Evolutionary conservation across 1,140 invertebrate species (phyloP), one percentile per base, ranked within the genome.

Genomic region (Temnothorax longispinosus): DNA sequence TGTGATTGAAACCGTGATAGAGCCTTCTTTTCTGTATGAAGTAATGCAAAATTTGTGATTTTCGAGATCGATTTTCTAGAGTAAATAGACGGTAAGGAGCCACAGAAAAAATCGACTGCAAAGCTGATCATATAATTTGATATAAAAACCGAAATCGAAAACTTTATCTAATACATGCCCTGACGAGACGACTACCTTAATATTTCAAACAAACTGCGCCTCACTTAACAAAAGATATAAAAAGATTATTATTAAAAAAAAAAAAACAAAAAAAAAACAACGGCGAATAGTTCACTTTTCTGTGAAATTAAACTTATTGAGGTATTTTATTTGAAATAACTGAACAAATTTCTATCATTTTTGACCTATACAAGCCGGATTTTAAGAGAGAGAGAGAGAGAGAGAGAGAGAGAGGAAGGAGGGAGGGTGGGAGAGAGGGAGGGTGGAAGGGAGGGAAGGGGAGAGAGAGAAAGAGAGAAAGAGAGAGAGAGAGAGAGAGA

Each of bases 281-380:
- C 0, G 32, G 0, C 4, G 4, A 52, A 80, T 21, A 7, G 5
- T 54, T 35, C 60, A 64, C 10, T 67, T 80, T 38, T 80, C 7
- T 27, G 13, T 54, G 5, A 80, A 80, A n/a, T 54, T 52, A 67
- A 52, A 80, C 11, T 3, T 1, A 52, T 78, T 80, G 6, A 18
- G 11, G 35, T 52, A n/a, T 35, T 50, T 44, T 60, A 15, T 10
- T 15, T 58, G 6, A 58, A 32, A 47, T 32, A 21, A 64, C 18
- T n/a, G 1, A 78, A 38, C 3, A 50, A 6, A 13, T 52, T 64
- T 67, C 13, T 47, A 77, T 44, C 2, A 18, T 62, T 2, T n/a
- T 60, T 13, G 2, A 56, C 10, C 4, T 52, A 62, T 44, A 27
- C 15, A 60, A 77, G 15, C 15, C 11, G 6, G 8, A 62, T 77